These are phyloP conservation scores for Bombus superbus DNA, from an alignment of 1,140 invertebrate species.

Conservation along the genomic window DNA sequence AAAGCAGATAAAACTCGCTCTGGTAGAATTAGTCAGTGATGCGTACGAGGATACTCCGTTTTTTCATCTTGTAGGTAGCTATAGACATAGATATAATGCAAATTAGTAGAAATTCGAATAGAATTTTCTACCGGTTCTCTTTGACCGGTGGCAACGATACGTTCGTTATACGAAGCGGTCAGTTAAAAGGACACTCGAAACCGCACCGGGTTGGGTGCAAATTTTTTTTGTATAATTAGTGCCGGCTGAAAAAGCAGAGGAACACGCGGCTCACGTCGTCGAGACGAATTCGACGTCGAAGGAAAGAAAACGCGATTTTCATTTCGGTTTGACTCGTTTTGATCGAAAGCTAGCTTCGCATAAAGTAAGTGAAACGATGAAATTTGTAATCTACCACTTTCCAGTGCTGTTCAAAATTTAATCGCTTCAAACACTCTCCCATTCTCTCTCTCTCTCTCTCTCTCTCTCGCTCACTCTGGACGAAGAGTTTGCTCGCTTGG, in stretches of 20 bases:
- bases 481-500: neutral
- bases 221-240: conserved; percentile 66
- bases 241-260: conserved; percentile 43
- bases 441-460: too few relatives aligned
- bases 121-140: conserved; percentile 18
- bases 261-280: conserved; percentile 58
- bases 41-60: neutral
- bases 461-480: too few relatives aligned
- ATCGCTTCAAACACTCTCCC: neutral
- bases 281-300: conserved; percentile 34
- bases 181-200: conserved; percentile 55
- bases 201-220: conserved; percentile 15
- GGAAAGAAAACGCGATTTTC: conserved; percentile 59
- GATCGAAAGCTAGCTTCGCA: neutral
- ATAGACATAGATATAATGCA: neutral
- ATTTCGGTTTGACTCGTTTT: conserved; percentile 17
- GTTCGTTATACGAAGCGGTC: conserved; percentile 44
- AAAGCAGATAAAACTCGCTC: neutral
- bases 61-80: neutral
- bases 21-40: neutral
- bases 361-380: neutral
- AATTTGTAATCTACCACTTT: neutral
- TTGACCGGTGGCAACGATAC: conserved; percentile 34
- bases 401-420: neutral
- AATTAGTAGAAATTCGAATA: conserved; percentile 1